Conservation (phyloP, 1,140 invertebrate genomes). For the Leptinotarsa texana region DNA sequence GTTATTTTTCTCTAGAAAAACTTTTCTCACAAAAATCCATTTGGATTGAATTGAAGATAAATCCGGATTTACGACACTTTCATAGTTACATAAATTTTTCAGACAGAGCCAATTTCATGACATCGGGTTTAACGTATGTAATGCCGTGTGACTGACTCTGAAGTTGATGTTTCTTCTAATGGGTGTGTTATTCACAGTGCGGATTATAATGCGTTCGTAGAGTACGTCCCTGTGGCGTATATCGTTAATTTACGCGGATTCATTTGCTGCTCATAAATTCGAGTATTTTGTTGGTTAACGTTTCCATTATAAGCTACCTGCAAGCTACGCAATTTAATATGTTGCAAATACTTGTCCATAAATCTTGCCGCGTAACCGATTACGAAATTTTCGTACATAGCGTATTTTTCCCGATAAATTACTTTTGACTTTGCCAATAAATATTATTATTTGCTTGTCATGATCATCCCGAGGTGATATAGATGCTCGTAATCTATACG, state of each 20-base stretch:
- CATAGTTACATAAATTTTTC: too few relatives aligned
- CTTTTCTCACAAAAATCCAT: too few relatives aligned
- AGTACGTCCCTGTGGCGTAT: constrained; percentile 16
- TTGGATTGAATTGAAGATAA: too few relatives aligned
- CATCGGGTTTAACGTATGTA: not conserved
- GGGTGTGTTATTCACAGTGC: not conserved
- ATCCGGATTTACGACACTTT: too few relatives aligned
- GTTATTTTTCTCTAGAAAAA: too few relatives aligned
- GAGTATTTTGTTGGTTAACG: constrained; percentile 27
- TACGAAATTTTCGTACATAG: constrained; percentile 31
- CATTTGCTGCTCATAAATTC: constrained; percentile 21
- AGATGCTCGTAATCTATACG: constrained; percentile 19
- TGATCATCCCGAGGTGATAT: constrained; percentile 23
- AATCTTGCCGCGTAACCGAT: constrained; percentile 28
- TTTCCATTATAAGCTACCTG: constrained; percentile 28
- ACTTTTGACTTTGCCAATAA: constrained; percentile 28
- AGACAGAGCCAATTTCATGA: too few relatives aligned
- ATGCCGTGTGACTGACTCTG: not conserved
- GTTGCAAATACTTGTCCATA: constrained; percentile 35
- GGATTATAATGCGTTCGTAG: not conserved
- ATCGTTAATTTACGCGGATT: constrained; percentile 21
- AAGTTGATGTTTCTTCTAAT: not conserved
- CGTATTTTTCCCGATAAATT: constrained; percentile 26
- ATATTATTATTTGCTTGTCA: constrained; percentile 29
- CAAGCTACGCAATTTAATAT: constrained; percentile 32